Evolutionary conservation across 1,140 invertebrate genomes (phyloP).

Genomic region (Leptopilina boulardi): DNA sequence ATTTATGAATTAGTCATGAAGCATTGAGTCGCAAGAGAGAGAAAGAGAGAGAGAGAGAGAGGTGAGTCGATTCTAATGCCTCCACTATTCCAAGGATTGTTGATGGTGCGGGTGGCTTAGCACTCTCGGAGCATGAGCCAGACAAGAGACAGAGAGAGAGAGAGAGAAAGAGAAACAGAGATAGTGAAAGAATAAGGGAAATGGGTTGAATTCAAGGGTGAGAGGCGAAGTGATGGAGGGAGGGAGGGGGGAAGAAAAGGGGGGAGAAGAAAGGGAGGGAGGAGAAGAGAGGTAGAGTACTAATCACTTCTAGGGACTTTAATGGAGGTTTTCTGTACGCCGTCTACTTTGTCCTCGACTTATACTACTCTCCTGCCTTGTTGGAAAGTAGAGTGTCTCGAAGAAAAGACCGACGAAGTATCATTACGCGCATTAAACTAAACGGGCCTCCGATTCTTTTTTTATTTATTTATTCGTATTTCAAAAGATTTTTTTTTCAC

Average conservation of each 20-base stretch:
- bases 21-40: slow-evolving; percentile 20
- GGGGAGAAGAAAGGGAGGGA: slow-evolving; percentile 36
- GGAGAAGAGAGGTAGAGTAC: slow-evolving; percentile 63
- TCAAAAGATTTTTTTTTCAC: not conserved
- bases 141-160: slow-evolving; percentile 17
- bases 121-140: not conserved
- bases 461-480: not conserved
- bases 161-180: slow-evolving; percentile 1
- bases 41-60: too few species aligned
- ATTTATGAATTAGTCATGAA: slow-evolving; percentile 24
- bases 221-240: not conserved
- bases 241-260: slow-evolving; percentile 27
- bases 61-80: slow-evolving; percentile 24
- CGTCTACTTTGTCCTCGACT: slow-evolving; percentile 76
- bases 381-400: slow-evolving; percentile 66
- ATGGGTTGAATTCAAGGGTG: slow-evolving; percentile 26
- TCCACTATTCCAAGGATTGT: slow-evolving; percentile 13
- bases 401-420: slow-evolving; percentile 71
- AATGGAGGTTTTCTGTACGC: slow-evolving; percentile 77
- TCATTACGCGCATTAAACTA: slow-evolving; percentile 73
- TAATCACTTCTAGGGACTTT: slow-evolving; percentile 77
- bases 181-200: not conserved
- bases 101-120: slow-evolving; percentile 24
- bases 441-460: slow-evolving; percentile 61
- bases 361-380: slow-evolving; percentile 69